Base-by-base conservation (phyloP, 2,113 vertebrate genomes). In the Actenoides hombroni region DNA sequence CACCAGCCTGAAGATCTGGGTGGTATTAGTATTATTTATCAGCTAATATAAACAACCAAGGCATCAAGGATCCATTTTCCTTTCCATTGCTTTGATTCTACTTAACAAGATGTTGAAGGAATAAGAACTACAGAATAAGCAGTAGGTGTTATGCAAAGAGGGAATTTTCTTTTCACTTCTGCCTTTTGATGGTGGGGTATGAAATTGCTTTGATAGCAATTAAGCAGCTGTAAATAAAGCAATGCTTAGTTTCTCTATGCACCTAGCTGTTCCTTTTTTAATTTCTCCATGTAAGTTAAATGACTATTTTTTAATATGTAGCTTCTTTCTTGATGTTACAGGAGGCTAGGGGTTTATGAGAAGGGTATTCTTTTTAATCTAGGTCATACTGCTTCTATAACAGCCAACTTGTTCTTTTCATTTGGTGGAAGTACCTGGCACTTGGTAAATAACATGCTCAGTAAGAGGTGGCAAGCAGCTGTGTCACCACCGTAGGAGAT, bases 171-270 rank as follows among this genome's bases (percentile, higher is more conserved):
- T 56, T 94, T 65, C 46, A 70, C 37, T 88, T 20, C 19, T 0
- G 1, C 21, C 9, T 92, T 91, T 94, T 81, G 61, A 83, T 69
- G 25, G 17, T 56, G 49, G 24, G 28, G 29, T 29, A 56, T 44
- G 46, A 90, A 92, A 82, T 87, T 74, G 8, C 70, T 74, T 85
- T 83, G 68, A 73, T 68, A 90, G 91, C 60, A 93, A 92, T 92
- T 78, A 86, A 79, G 33, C 28, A 90, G 28, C 54, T 83, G 35
- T 60, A 44, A 76, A 39, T 54, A 42, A 13, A 69, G 8, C 3
- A 85, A 89, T n/a, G 67, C 3, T 64, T 53, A 31, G 3, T 91
- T 90, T 59, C 13, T 44, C 8, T 61, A 6, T 24, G 20, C 29
- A 64, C 7, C 29, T 71, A 54, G 9, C 13, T 59, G 16, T 63